Conservation (phyloP, 2,113 vertebrate species). For the Sceloporus undulatus region DNA sequence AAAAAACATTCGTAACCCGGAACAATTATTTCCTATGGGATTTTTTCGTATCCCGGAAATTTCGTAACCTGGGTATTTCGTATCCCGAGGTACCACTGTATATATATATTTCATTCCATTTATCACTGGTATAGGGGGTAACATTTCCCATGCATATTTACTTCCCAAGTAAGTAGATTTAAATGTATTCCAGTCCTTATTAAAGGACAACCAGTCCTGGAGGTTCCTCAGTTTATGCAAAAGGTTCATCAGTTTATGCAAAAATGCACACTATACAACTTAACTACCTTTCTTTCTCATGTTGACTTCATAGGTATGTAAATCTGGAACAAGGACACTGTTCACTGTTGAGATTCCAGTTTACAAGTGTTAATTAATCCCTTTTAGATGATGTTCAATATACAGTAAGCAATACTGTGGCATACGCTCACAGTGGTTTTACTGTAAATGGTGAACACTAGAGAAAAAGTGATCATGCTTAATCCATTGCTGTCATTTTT, state of each 20-base stretch:
- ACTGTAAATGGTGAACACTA: conserved; percentile 5
- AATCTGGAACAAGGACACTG: background rate
- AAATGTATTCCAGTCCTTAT: background rate
- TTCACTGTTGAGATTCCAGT: background rate
- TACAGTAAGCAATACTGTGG: background rate
- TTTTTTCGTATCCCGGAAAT: too few species aligned
- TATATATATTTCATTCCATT: background rate
- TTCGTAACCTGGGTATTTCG: too few species aligned
- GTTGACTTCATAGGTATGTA: fast-evolving
- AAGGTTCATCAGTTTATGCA: fast-evolving
- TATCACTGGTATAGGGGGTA: background rate
- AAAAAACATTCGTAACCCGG: too few species aligned
- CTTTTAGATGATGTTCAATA: background rate
- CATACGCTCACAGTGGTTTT: background rate
- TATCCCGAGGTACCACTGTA: too few species aligned
- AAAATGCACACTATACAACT: background rate
- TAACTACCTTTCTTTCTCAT: fast-evolving
- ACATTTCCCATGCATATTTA: background rate
- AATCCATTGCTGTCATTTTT: background rate
- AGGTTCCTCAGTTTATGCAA: background rate
- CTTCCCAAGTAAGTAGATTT: background rate
- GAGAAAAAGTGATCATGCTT: background rate
- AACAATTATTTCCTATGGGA: too few species aligned
- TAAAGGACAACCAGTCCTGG: background rate
- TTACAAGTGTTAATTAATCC: background rate